Evolutionary conservation across 2,113 vertebrate genomes (phyloP).

Genomic region (Passerina amoena): DNA sequence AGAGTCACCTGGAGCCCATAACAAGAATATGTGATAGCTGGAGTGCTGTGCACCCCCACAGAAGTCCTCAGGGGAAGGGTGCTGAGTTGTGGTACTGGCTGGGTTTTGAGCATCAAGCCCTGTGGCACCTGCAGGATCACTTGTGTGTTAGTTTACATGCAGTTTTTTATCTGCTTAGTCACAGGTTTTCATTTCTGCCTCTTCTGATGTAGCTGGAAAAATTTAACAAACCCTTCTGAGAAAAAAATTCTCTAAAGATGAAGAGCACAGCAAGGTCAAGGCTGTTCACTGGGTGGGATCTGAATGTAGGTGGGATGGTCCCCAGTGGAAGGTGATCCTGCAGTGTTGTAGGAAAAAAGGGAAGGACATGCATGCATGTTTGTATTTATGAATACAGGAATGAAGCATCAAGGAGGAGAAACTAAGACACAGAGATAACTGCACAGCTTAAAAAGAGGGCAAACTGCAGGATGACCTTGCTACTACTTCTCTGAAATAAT

Average conservation of each 20-base stretch:
- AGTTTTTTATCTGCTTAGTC: neutral
- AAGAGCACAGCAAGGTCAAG: neutral
- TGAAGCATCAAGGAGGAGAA: neutral
- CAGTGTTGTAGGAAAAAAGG: neutral
- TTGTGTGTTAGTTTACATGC: neutral
- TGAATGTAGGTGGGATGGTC: neutral
- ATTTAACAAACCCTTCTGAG: neutral
- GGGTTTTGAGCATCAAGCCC: neutral
- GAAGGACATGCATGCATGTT: neutral
- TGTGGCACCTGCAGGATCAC: neutral
- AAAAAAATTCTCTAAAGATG: neutral
- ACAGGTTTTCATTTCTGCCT: neutral
- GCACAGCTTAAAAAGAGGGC: neutral
- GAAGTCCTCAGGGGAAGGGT: neutral
- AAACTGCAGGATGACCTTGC: neutral
- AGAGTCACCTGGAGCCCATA: neutral
- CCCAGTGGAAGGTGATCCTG: neutral
- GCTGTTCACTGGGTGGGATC: neutral
- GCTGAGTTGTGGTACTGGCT: neutral
- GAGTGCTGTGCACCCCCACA: neutral
- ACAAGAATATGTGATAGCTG: neutral
- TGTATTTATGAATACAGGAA: neutral
- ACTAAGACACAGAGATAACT: neutral
- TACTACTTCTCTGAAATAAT: neutral
- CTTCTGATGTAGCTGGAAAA: neutral